Evolutionary conservation across 2,888 invertebrate species (phyloP), one percentile per base, ranked within the genome.

Genomic region (Chrysolina haemoptera): DNA sequence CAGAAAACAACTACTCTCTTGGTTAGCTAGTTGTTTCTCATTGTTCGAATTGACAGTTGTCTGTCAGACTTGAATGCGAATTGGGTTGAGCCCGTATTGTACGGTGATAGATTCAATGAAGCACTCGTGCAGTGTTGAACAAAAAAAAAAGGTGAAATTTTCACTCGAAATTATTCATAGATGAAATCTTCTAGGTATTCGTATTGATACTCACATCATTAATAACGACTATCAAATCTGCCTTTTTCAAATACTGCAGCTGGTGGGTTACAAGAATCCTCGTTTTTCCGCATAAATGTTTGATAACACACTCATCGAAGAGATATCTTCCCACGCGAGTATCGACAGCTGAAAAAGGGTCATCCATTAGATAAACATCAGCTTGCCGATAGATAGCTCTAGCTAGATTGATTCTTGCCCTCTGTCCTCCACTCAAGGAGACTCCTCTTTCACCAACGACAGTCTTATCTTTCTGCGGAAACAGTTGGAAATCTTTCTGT

Each of bases 301-400:
- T 87, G 8, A 88, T 87, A 64, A 95, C 92, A 65, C 94, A 95
- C 87, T 94, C 91, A 66, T 94, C 91, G 82, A 95, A 95, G 8
- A 96, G 88, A 85, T 94, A 93, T 74, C 92, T 91, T 0, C 94
- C 93, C 14, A 95, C 95, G 76, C 92, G 92, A 0, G 94, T 90
- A 86, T 96, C 96, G 0, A 95, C 95, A 0, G 95, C 95, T 70
- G 94, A 93, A 1, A 95, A 86, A 0, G 95, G 95, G 88, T 96
- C 95, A 84, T 96, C 95, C 50, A 96, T 85, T 3, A 96, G 87
- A 83, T 95, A 95, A 72, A 95, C 90, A 82, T 94, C 91, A 43
- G 95, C 94, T 83, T 94, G 90, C 84, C 92, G 90, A 81, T 96
- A 96, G 71, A 96, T 90, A 6, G 95, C 94, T 77, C 96, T 89